Percentiles rank a stretch among this genome's conserved stretches.
Evolutionary conservation across 2,888 invertebrate genomes (phyloP).

Genomic region (Xylota segnis): DNA sequence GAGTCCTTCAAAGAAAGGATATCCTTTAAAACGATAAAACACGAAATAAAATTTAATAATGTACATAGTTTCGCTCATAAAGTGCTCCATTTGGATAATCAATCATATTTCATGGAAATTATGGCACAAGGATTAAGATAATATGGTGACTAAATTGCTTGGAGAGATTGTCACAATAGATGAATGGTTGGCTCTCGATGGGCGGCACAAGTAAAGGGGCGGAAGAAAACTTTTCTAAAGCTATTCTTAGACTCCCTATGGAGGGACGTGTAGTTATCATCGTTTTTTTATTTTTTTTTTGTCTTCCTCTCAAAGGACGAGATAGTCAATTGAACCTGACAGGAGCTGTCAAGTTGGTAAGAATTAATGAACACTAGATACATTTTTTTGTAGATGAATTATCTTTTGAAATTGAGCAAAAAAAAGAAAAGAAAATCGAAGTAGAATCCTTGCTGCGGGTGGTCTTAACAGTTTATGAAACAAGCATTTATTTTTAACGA

Average conservation of each 20-base stretch:
- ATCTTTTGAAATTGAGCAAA: slow-evolving; percentile 29
- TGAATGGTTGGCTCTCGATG: slow-evolving; percentile 34
- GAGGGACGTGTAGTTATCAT: too few species aligned
- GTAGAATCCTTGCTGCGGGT: background rate
- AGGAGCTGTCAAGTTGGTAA: slow-evolving; percentile 73
- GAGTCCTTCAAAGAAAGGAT: background rate
- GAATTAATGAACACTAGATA: slow-evolving; percentile 70
- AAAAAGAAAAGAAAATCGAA: background rate
- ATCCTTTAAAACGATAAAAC: slow-evolving; percentile 15
- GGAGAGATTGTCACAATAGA: slow-evolving; percentile 62
- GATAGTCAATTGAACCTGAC: slow-evolving; percentile 77
- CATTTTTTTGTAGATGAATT: slow-evolving; percentile 21
- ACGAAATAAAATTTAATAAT: slow-evolving; percentile 50
- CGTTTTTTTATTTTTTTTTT: slow-evolving; percentile 16
- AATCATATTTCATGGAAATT: slow-evolving; percentile 66
- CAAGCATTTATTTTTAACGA: slow-evolving; percentile 17
- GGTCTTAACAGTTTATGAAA: background rate
- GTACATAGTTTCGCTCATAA: slow-evolving; percentile 15
- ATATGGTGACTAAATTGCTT: slow-evolving; percentile 69
- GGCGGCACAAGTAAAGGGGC: background rate
- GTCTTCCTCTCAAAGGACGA: slow-evolving; percentile 4
- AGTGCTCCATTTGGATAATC: slow-evolving; percentile 54
- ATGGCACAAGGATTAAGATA: slow-evolving; percentile 69
- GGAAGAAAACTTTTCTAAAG: slow-evolving; percentile 44
- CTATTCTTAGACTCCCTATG: slow-evolving; percentile 29